Evolutionary conservation across 2,888 invertebrate genomes (phyloP).

Genomic region (Sussaba pulchella): DNA sequence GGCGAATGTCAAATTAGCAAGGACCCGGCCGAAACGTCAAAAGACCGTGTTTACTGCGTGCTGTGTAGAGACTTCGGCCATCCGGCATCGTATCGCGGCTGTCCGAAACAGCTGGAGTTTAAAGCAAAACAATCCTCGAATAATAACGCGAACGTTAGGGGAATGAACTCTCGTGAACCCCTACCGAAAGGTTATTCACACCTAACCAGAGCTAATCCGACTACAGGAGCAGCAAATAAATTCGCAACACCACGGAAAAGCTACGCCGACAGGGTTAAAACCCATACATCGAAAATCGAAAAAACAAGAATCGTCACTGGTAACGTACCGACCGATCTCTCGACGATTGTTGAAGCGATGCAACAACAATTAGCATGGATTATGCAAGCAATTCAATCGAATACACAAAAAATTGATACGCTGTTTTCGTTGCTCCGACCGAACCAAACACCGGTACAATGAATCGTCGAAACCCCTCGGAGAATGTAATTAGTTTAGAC

Average conservation of each 20-base stretch:
- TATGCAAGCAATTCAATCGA: background rate
- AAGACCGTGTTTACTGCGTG: constrained; percentile 28
- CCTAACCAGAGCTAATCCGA: background rate
- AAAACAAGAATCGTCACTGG: background rate
- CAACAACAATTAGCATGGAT: constrained; percentile 12
- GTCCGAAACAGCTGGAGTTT: constrained; percentile 1
- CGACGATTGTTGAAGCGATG: constrained; percentile 7
- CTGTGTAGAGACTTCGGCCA: constrained; percentile 2
- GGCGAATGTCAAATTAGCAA: constrained; percentile 27
- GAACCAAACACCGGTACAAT: background rate
- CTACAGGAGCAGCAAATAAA: background rate
- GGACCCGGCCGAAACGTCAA: background rate
- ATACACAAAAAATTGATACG: constrained; percentile 3
- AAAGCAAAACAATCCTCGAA: constrained; percentile 1
- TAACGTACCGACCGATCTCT: background rate
- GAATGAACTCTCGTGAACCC: constrained; percentile 19
- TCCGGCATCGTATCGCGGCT: constrained; percentile 20
- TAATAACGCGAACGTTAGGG: background rate
- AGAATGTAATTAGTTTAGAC: background rate
- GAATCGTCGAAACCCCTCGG: background rate
- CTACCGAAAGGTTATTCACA: background rate
- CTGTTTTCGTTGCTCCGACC: background rate
- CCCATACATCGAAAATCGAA: background rate
- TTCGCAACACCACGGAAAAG: background rate
- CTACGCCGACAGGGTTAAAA: background rate